Conservation (phyloP, 2,113 vertebrate species). For the Rutilus rutilus region DNA sequence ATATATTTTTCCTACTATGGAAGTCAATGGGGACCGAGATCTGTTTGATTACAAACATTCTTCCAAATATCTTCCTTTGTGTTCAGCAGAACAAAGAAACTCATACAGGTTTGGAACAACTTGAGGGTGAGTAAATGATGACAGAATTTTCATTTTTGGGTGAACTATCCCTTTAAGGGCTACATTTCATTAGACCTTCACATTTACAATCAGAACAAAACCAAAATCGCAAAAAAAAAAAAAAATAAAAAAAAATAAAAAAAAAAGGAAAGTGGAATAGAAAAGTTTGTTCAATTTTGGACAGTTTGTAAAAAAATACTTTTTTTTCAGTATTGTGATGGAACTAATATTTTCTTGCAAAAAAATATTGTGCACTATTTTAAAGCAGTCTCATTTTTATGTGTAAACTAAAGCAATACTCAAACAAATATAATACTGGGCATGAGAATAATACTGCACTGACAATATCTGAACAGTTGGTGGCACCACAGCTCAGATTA, state of each 20-base stretch:
- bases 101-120: too few species aligned
- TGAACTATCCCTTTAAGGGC: too few species aligned
- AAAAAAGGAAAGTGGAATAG: too few species aligned
- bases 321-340: neutral
- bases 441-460: constrained; percentile 18
- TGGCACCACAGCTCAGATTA: constrained; percentile 33
- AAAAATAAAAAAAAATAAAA: too few species aligned
- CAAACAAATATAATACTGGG: neutral
- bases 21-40: too few species aligned
- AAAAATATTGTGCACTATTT: neutral
- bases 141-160: too few species aligned
- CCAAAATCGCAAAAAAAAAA: neutral
- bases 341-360: neutral
- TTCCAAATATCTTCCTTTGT: too few species aligned
- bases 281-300: neutral
- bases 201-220: neutral
- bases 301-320: neutral
- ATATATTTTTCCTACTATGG: too few species aligned
- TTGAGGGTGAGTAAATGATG: too few species aligned
- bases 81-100: too few species aligned
- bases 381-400: neutral
- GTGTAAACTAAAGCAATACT: neutral
- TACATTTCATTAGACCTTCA: neutral
- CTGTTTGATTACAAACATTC: too few species aligned
- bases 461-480: constrained; percentile 36